Evolutionary conservation across 2,113 vertebrate genomes (phyloP).

Genomic region (Macroglossus sobrinus): DNA sequence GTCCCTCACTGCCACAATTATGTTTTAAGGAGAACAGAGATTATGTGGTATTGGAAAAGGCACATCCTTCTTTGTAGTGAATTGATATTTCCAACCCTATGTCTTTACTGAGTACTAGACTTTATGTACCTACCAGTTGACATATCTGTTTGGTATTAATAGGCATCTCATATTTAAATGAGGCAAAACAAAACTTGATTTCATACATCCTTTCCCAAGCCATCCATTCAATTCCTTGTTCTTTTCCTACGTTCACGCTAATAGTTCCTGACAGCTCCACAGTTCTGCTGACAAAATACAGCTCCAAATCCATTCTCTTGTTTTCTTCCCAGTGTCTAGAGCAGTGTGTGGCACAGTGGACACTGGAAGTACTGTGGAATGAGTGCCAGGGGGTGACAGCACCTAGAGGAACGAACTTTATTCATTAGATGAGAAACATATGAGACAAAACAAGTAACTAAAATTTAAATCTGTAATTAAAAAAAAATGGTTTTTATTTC

Average conservation of each 20-base stretch:
- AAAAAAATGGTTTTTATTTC: neutral
- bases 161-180: neutral
- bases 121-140: neutral
- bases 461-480: neutral
- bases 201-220: neutral
- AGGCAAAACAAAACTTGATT: neutral
- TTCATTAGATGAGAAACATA: neutral
- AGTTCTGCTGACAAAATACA: neutral
- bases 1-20: neutral
- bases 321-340: neutral
- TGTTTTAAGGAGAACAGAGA: neutral
- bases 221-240: neutral
- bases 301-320: rapidly evolving
- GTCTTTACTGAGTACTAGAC: neutral
- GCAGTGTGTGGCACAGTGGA: no score
- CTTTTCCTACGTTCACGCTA: neutral
- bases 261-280: neutral
- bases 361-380: neutral
- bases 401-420: neutral
- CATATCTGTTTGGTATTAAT: neutral
- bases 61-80: neutral
- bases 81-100: neutral
- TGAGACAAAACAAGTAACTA: neutral
- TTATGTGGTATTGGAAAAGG: neutral
- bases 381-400: neutral